phyloP scores from a whole-genome alignment of 2,797 vertebrate genomes.

The Yasuhikotakia modesta region DNA sequence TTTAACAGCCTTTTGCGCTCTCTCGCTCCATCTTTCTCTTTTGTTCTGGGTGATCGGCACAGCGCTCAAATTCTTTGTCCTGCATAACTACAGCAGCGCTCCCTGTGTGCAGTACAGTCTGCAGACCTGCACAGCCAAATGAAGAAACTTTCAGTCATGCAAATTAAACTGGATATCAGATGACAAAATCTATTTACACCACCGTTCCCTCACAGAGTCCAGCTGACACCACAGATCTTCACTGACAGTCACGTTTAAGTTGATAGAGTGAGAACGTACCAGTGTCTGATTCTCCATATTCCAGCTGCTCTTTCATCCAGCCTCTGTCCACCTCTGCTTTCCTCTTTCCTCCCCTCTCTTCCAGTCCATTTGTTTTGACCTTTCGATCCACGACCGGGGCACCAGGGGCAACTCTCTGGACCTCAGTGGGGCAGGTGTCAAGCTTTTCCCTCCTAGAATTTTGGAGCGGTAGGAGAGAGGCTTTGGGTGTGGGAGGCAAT shows the following conservation, averaged over 20 bases:
- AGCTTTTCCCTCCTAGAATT: slow-evolving; percentile 81
- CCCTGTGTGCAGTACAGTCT: not conserved
- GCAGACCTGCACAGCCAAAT: not conserved
- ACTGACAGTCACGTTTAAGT: not conserved
- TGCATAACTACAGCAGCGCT: slow-evolving; percentile 29
- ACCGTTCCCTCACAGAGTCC: not conserved
- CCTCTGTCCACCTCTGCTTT: slow-evolving; percentile 89
- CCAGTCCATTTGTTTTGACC: slow-evolving; percentile 79
- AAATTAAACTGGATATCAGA: slow-evolving; percentile 22
- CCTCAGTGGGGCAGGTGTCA: slow-evolving; percentile 74
- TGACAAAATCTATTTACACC: slow-evolving; percentile 21
- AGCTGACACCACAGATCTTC: slow-evolving; percentile 6
- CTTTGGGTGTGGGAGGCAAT: slow-evolving; percentile 28
- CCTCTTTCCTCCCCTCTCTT: slow-evolving; percentile 84
- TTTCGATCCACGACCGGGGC: slow-evolving; percentile 69
- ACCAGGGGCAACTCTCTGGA: slow-evolving; percentile 65
- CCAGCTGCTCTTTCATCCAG: slow-evolving; percentile 88
- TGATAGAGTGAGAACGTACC: slow-evolving; percentile 69
- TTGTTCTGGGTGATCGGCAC: slow-evolving; percentile 5
- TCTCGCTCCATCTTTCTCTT: slow-evolving; percentile 6
- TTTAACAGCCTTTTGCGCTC: not conserved
- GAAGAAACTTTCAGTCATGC: not conserved
- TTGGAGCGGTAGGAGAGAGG: slow-evolving; percentile 68
- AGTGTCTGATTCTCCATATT: slow-evolving; percentile 78
- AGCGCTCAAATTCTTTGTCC: slow-evolving; percentile 19